A percentile compares a stretch with the other conserved stretches of the same genome.
These are phyloP conservation scores for Planococcus citri DNA, from an alignment of 1,140 invertebrate genomes.

Conservation along the genomic window DNA sequence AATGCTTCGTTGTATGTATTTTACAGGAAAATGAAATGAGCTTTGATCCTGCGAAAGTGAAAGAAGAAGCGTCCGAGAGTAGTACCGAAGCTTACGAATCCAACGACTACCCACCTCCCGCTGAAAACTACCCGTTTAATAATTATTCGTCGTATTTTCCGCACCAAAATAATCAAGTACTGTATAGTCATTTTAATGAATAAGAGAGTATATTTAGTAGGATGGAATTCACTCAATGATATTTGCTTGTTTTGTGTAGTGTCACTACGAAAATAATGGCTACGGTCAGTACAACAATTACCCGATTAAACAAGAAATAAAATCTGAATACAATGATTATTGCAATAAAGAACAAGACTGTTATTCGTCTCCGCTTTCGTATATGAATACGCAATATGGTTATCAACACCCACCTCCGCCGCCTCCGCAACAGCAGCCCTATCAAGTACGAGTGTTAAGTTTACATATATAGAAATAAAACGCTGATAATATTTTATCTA, in stretches of 20 bases:
- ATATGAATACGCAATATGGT: background rate
- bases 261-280: background rate
- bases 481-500: too few species aligned
- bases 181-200: background rate
- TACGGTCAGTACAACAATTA: constrained; percentile 10
- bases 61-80: background rate
- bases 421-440: constrained; percentile 1
- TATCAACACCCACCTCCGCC: background rate
- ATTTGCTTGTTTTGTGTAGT: too few species aligned
- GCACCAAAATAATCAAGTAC: constrained; percentile 7
- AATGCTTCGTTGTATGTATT: too few species aligned
- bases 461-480: background rate
- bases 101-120: background rate
- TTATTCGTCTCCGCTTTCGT: constrained; percentile 10
- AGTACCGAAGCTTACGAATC: background rate
- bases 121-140: constrained; percentile 3
- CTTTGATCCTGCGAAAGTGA: background rate
- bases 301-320: constrained; percentile 11
- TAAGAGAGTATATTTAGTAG: background rate
- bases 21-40: background rate
- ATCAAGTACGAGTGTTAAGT: constrained; percentile 9
- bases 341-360: constrained; percentile 15
- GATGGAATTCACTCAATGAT: background rate
- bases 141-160: constrained; percentile 16
- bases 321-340: constrained; percentile 13